These are phyloP conservation scores for Myopa tessellatipennis DNA, from an alignment of 2,888 invertebrate genomes.

Conservation along the genomic window DNA sequence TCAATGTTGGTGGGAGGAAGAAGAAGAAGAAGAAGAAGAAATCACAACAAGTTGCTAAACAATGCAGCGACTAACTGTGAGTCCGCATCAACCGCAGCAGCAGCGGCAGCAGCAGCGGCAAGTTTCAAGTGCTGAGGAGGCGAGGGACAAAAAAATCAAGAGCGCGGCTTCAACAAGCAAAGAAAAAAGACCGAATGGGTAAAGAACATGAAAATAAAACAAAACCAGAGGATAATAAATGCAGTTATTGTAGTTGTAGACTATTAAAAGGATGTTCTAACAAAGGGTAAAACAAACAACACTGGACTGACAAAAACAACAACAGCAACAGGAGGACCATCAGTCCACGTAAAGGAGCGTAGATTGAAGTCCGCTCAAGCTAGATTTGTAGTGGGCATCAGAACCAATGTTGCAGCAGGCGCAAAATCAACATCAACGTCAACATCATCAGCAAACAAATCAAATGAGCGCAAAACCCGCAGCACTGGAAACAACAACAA, in stretches of 20 bases:
- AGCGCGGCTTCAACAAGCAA: not conserved
- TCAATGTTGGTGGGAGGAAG: not conserved
- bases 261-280: too few species aligned
- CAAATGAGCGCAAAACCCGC: not conserved
- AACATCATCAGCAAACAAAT: constrained; percentile 5
- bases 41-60: constrained; percentile 27
- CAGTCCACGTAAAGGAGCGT: not conserved
- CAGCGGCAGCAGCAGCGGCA: not conserved
- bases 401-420: not conserved
- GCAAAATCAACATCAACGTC: not conserved
- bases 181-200: not conserved
- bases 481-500: constrained; percentile 7
- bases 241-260: too few species aligned
- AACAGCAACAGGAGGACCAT: constrained; percentile 5
- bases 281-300: not conserved
- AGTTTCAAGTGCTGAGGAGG: constrained; percentile 11
- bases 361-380: not conserved
- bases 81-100: not conserved
- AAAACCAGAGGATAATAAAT: not conserved
- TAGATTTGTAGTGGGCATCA: not conserved
- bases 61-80: not conserved
- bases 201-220: not conserved
- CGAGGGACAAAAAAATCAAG: not conserved
- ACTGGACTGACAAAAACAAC: not conserved
- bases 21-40: not conserved